These are phyloP conservation scores for Temnopleurus reevesii DNA, from an alignment of 53 echinoderm and acorn worm genomes.

Conservation along the genomic window DNA sequence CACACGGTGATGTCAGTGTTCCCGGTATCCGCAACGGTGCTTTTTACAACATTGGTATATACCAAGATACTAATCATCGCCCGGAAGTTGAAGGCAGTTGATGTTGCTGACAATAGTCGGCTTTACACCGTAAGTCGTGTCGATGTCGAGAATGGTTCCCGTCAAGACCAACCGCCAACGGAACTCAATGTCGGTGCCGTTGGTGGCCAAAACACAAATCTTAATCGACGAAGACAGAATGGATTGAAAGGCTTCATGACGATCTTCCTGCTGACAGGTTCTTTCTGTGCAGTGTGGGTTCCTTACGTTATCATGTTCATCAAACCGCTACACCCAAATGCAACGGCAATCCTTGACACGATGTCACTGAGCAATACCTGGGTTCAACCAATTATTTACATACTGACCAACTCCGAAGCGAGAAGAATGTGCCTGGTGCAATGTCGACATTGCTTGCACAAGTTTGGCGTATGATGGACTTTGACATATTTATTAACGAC, in stretches of 20 bases:
- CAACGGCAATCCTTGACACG: background rate
- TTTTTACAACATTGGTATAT: background rate
- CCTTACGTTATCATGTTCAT: background rate
- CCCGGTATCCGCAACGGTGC: background rate
- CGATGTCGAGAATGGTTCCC: too few species aligned
- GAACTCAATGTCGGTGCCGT: background rate
- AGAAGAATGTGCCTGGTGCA: conserved; percentile 5
- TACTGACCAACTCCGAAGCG: background rate
- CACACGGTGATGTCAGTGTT: background rate
- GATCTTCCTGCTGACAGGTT: background rate
- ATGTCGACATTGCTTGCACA: too few species aligned
- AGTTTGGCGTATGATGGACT: too few species aligned
- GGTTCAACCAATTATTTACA: background rate
- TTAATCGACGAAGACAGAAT: background rate
- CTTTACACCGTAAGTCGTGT: too few species aligned
- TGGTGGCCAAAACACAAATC: background rate
- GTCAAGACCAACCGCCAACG: too few species aligned
- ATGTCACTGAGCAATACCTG: background rate
- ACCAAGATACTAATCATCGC: background rate
- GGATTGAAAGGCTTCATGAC: background rate
- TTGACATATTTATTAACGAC: too few species aligned
- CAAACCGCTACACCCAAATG: background rate
- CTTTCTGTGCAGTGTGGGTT: background rate
- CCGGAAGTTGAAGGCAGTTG: background rate
- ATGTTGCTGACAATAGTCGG: too few species aligned